Base-by-base conservation (phyloP, 2,797 vertebrate genomes). In the Phoxinus dragarum region DNA sequence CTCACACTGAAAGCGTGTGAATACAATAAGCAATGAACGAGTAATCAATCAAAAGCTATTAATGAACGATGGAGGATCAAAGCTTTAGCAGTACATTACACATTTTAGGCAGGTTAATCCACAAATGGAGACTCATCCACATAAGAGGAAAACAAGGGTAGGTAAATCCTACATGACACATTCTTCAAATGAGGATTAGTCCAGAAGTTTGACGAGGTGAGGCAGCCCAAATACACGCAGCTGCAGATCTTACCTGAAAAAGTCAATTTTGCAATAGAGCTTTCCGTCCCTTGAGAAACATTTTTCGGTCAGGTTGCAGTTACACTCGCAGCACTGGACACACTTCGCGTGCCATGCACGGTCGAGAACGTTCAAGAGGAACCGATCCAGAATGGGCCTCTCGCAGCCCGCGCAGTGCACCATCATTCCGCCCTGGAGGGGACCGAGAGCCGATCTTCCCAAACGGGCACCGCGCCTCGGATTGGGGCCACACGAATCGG, bases 221-320 rank as follows among this genome's bases (percentile, higher is more conserved):
- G 67, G 40, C 31, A 72, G 64, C 77, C 66, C 31, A 17, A 67
- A 40, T 34, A 71, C 64, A 64, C 5, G 82, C 74, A 16, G 61
- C 36, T 59, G 12, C 49, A 56, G 17, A 67, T 74, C 96, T 97
- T 94, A 99, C 98, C 98, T 97, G 96, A 99, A 98, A 94, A 99
- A 99, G 96, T 99, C 98, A 90, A 96, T 97, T 93, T 99, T 98
- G 95, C 98, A 99, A 94, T 98, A 99, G 90, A 99, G 97, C 94
- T 99, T 99, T 64, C 97, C 98, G 92, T 99, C 98, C 89, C 98
- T 93, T 92, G 98, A 98, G 94, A 99, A 99, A 92, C 98, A 99
- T 95, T 97, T 98, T 93, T 99, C 98, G 74, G 98, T 98, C 88
- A 99, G 95, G 93, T 97, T 97, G 94, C 97, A 97, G 95, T 94